A percentile compares a stretch with the other conserved stretches of the same genome.
Conservation (phyloP, 1,140 invertebrate species). For the Drosophila funebris region DNA sequence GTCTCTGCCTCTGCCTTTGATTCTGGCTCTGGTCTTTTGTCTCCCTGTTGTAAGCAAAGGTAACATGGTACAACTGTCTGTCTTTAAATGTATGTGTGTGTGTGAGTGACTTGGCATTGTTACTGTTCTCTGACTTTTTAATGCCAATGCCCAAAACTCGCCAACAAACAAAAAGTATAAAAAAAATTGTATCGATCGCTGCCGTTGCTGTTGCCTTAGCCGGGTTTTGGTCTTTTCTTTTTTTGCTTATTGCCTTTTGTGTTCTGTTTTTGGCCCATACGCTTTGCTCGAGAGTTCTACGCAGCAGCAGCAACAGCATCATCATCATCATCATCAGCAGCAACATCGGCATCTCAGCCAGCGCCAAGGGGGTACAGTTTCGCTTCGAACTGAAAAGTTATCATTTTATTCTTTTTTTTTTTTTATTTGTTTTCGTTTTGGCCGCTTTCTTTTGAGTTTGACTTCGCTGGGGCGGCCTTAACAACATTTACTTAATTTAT, state of each 20-base stretch:
- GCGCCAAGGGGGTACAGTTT: slow-evolving; percentile 75
- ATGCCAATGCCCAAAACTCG: slow-evolving; percentile 76
- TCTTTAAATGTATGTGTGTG: slow-evolving; percentile 26
- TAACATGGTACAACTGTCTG: slow-evolving; percentile 22
- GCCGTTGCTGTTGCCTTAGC: slow-evolving; percentile 47
- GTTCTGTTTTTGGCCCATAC: slow-evolving; percentile 61
- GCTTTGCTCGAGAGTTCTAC: slow-evolving; percentile 52
- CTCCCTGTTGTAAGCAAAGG: slow-evolving; percentile 19
- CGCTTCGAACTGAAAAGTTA: slow-evolving; percentile 79
- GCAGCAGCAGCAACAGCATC: slow-evolving; percentile 64
- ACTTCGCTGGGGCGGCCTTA: slow-evolving; percentile 30
- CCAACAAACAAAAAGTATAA: slow-evolving; percentile 41
- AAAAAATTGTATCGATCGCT: slow-evolving; percentile 75
- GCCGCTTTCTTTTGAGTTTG: slow-evolving; percentile 65
- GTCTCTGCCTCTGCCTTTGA: slow-evolving; percentile 14
- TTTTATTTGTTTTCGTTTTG: slow-evolving; percentile 55
- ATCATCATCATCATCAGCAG: slow-evolving; percentile 29
- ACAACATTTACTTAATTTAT: slow-evolving; percentile 67
- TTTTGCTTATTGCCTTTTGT: slow-evolving; percentile 58
- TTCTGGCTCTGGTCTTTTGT: slow-evolving; percentile 25
- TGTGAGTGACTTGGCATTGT: slow-evolving; percentile 70
- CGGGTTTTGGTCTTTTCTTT: slow-evolving; percentile 24
- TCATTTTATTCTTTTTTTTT: slow-evolving; percentile 73
- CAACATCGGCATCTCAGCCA: slow-evolving; percentile 40
- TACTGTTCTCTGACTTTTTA: slow-evolving; percentile 78